Evolutionary conservation across 2,888 invertebrate genomes (phyloP), one percentile per base, ranked within the genome.

Genomic region (Blastobasis lacticolella): DNA sequence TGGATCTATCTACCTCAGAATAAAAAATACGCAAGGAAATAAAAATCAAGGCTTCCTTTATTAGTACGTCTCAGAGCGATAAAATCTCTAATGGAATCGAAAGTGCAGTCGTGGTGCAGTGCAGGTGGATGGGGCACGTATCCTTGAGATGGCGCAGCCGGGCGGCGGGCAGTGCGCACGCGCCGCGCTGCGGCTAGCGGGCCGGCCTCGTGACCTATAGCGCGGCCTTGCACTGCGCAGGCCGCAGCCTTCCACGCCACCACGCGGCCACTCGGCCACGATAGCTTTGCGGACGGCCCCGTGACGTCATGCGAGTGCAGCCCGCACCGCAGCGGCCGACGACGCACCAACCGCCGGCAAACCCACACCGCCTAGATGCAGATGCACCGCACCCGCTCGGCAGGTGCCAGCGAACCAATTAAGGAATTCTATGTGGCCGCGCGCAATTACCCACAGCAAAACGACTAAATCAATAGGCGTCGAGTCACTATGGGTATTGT

Each of bases 141-240:
- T 23, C 23, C 23, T 23, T 23, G 23, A 23, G 23, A 23, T 23
- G 23, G 23, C 23, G 23, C 23, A 23, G 23, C 23, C 23, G 73
- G 67, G 69, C 64, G 62, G 68, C 56, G 37, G 10, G 37, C 56
- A 37, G 46, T 37, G 9, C 37, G 38, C 37, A n/a, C 55, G 56
- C 52, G 48, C 46, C 48, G 60, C 59, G 61, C 59, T 62, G 65
- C 56, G 50, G 47, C 57, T 76, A 75, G 74, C 80, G 73, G 74
- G 71, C 69, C 69, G 81, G 82, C 85, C 81, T 78, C 74, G 75
- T 85, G 83, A 86, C 86, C 85, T 84, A 85, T 85, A 69, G 65
- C 58, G 62, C 67, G 80, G 80, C 83, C 83, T 85, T 80, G 70
- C 23, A 23, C 23, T 23, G 23, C 23, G 23, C 23, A 23, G 23